phyloP scores from a whole-genome alignment of 2,113 vertebrate genomes.

The Stomatorhinus ivindoensis region DNA sequence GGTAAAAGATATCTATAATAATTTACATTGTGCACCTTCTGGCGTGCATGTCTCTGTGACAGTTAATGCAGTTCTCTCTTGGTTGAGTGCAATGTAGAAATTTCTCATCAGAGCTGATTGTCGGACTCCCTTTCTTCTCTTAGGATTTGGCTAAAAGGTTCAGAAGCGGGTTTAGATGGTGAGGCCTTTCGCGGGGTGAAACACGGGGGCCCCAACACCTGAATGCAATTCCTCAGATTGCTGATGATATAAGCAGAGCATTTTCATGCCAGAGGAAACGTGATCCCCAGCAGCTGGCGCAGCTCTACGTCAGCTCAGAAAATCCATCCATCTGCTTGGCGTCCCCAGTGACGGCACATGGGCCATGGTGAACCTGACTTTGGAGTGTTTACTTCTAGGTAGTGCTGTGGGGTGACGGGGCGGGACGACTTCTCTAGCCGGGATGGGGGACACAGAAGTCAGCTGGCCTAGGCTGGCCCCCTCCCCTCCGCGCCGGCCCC shows the following conservation, averaged over 20 bases:
- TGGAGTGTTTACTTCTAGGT: too few species aligned
- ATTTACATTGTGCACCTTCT: neutral
- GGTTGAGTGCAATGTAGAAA: neutral
- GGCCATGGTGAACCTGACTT: too few species aligned
- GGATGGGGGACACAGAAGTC: neutral
- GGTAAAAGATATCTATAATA: neutral
- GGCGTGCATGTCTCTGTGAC: neutral
- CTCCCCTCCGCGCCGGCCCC: neutral
- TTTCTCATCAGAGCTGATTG: neutral
- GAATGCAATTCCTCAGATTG: conserved; percentile 50
- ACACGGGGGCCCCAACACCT: conserved; percentile 44
- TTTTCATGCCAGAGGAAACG: conserved; percentile 48
- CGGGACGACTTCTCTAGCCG: neutral
- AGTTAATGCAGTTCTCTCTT: neutral
- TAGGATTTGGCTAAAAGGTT: neutral
- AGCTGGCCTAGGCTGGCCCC: neutral
- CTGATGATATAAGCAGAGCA: conserved; percentile 31
- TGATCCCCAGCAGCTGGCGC: conserved; percentile 49
- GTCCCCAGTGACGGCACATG: neutral
- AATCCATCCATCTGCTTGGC: conserved; percentile 39
- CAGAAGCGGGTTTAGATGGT: neutral
- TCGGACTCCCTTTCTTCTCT: neutral
- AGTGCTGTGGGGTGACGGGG: neutral
- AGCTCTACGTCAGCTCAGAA: conserved; percentile 38
- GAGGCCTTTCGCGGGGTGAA: conserved; percentile 24